phyloP scores from a whole-genome alignment of 2,113 vertebrate genomes.

The Myrmophylax atrothorax region DNA sequence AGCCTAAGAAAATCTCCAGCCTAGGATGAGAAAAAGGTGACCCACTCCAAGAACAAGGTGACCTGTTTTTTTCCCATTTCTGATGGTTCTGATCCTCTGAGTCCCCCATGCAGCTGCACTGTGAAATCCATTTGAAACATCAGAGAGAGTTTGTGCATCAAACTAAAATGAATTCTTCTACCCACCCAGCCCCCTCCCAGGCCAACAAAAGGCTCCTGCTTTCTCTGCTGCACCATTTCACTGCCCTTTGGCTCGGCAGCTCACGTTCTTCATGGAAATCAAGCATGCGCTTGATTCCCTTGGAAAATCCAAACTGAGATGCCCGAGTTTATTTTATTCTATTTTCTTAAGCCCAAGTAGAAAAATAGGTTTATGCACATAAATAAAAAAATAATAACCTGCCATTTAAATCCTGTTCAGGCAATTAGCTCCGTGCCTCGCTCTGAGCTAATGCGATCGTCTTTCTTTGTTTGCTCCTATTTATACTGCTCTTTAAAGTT shows the following conservation, averaged over 20 bases:
- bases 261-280: conserved; percentile 31
- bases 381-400: conserved; percentile 55
- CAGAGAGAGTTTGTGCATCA: not conserved
- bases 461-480: conserved; percentile 58
- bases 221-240: not conserved
- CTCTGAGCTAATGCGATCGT: conserved; percentile 29
- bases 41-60: not conserved
- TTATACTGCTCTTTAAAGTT: conserved; percentile 66
- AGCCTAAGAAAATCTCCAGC: not conserved
- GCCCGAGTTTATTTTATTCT: not conserved
- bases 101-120: not conserved
- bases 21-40: not conserved
- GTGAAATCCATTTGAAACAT: conserved; percentile 61
- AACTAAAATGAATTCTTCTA: not conserved
- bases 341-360: not conserved
- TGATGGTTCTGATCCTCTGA: not conserved
- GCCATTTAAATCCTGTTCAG: conserved; percentile 46
- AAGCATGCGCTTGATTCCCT: not conserved
- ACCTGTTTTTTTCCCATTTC: not conserved
- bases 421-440: conserved; percentile 56
- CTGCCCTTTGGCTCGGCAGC: not conserved
- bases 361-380: conserved; percentile 17
- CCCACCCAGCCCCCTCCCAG: not conserved
- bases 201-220: conserved; percentile 16
- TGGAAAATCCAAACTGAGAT: conserved; percentile 17